Evolutionary conservation across 2,888 invertebrate species (phyloP).

Genomic region (Corythucha ciliata): DNA sequence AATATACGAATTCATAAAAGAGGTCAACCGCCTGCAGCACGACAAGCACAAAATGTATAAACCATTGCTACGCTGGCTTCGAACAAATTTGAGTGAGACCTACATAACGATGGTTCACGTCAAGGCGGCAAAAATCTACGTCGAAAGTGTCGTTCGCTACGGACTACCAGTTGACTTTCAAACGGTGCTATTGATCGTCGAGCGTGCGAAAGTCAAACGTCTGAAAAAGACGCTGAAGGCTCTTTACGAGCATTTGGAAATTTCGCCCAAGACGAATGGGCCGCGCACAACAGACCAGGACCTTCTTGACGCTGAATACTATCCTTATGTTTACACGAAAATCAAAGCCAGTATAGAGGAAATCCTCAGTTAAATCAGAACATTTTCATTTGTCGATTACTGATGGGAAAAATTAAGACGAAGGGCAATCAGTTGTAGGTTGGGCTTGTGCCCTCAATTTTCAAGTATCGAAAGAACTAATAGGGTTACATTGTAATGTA

Average conservation of each 20-base stretch:
- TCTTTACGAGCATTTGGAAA: neutral
- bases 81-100: neutral
- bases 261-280: no score
- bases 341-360: neutral
- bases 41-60: neutral
- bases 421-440: no score
- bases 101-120: slow-evolving; percentile 2
- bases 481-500: no score
- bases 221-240: neutral
- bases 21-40: neutral
- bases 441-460: no score
- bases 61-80: neutral
- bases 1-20: neutral
- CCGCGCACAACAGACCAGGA: no score
- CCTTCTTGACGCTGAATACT: slow-evolving; percentile 3
- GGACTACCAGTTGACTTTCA: neutral
- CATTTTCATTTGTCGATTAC: no score
- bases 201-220: neutral
- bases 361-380: neutral
- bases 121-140: neutral
- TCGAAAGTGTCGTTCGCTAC: neutral
- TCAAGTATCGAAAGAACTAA: no score
- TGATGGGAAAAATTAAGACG: no score
- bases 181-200: neutral
- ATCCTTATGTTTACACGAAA: neutral